Base-by-base conservation (phyloP, 92 coral and sea anemone genomes). In the Phenganax subtilis region DNA sequence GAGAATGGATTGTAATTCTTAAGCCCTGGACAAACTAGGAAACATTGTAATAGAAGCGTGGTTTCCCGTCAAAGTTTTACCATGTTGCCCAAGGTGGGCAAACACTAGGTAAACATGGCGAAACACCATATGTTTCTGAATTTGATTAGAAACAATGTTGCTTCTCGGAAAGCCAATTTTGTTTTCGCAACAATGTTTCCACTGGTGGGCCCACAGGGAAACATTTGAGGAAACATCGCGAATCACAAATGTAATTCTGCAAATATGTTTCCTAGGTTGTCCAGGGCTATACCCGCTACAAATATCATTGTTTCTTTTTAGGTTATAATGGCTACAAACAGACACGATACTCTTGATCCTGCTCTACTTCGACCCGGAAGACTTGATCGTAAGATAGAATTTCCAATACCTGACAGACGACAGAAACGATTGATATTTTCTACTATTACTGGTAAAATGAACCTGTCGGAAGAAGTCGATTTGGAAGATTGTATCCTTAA, bases 241-340 rank as follows among this genome's bases (percentile, higher is more conserved):
- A 59, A 14, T 59, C 65, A 12, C 17, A 3, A 6, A 59, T 3
- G 20, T 59, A 0, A 20, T 20, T 14, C 65, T 12, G 15, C 15
- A n/a, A 14, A 12, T n/a, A 64, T 64, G 47, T 20, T 17, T 17
- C 27, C 70, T 17, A 62, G 17, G 69, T 62, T 7, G 6, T 8
- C 10, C 15, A 62, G 17, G 6, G 6, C 69, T 12, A 12, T 9
- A n/a, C 5, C 54, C 9, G 9, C 12, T 20, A 47, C 6, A 9
- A 53, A 14, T 65, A 25, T 55, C 56, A 20, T 28, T 55, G 60
- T 25, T 58, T 71, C 9, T 81, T 0, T 73, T 71, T 66, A 93
- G 98, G 99, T 96, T 9, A 96, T 96, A 53, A 96, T 96, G 99
- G 99, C 99, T 37, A 96, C 99, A 31, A 96, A 96, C 83, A 93